Evolutionary conservation across 2,888 invertebrate genomes (phyloP).

Genomic region (Odontocolon sp.): DNA sequence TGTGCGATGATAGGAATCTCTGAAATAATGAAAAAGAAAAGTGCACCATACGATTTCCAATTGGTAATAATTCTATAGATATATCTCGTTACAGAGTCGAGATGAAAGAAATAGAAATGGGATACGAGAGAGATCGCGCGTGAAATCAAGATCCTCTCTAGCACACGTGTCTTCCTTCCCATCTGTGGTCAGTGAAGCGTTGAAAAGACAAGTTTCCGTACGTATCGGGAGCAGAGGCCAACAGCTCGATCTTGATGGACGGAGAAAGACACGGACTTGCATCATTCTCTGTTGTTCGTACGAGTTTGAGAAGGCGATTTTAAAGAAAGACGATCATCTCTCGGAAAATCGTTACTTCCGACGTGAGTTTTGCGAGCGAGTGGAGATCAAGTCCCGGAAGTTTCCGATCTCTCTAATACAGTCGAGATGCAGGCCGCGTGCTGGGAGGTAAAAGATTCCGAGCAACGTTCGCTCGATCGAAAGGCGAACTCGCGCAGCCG

Average conservation of each 20-base stretch:
- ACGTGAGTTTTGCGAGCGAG: conserved; percentile 36
- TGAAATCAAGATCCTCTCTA: conserved; percentile 29
- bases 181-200: conserved; percentile 23
- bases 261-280: no score
- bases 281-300: no score
- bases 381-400: conserved; percentile 54
- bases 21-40: not conserved
- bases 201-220: conserved; percentile 35
- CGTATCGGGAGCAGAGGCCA: conserved; percentile 41
- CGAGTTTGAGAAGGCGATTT: no score
- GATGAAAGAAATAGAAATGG: not conserved
- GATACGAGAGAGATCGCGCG: conserved; percentile 5
- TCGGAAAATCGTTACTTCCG: conserved; percentile 52
- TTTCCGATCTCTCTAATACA: conserved; percentile 47
- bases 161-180: conserved; percentile 45
- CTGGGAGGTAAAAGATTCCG: conserved; percentile 31
- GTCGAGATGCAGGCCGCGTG: conserved; percentile 4
- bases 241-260: no score
- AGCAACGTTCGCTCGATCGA: conserved; percentile 35
- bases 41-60: not conserved
- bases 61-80: not conserved
- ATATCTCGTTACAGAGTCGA: no score
- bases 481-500: conserved; percentile 11
- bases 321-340: conserved; percentile 32
- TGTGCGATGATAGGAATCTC: no score